A percentile compares a stretch with the other conserved stretches of the same genome.
These are phyloP conservation scores for Poicephalus meyeri DNA, from an alignment of 2,113 vertebrate genomes.

Conservation along the genomic window DNA sequence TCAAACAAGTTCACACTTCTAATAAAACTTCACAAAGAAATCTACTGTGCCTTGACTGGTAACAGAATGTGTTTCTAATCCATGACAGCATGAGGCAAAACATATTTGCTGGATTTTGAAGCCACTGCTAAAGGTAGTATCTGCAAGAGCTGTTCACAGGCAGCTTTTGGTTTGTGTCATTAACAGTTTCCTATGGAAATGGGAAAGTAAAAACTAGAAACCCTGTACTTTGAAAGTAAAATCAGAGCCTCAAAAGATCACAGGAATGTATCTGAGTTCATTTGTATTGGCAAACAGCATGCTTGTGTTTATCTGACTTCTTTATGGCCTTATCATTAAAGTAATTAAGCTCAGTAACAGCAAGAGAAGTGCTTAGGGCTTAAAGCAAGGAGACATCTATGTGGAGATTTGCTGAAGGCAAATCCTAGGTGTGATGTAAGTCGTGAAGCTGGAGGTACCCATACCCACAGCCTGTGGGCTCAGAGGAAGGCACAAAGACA, in stretches of 20 bases:
- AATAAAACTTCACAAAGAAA: background rate
- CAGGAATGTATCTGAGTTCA: background rate
- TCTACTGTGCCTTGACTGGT: background rate
- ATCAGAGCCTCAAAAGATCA: background rate
- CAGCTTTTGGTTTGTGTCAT: background rate
- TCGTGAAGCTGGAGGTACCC: background rate
- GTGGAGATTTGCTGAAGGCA: background rate
- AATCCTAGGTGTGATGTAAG: accelerated
- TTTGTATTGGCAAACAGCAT: background rate
- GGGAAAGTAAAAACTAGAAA: background rate
- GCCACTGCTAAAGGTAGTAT: background rate
- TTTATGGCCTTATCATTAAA: background rate
- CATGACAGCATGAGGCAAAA: background rate
- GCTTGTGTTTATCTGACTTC: background rate
- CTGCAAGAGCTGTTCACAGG: background rate
- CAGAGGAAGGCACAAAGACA: background rate
- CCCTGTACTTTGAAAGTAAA: background rate
- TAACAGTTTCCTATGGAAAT: background rate
- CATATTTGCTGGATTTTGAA: background rate
- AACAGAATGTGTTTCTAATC: background rate
- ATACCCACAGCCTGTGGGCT: background rate
- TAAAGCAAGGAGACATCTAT: background rate
- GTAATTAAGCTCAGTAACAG: background rate
- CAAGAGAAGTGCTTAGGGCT: background rate
- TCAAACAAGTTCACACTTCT: background rate